A percentile compares a stretch with the other conserved stretches of the same genome.
Conservation (phyloP, 2,888 invertebrate species). For the Oscheius onirici region DNA sequence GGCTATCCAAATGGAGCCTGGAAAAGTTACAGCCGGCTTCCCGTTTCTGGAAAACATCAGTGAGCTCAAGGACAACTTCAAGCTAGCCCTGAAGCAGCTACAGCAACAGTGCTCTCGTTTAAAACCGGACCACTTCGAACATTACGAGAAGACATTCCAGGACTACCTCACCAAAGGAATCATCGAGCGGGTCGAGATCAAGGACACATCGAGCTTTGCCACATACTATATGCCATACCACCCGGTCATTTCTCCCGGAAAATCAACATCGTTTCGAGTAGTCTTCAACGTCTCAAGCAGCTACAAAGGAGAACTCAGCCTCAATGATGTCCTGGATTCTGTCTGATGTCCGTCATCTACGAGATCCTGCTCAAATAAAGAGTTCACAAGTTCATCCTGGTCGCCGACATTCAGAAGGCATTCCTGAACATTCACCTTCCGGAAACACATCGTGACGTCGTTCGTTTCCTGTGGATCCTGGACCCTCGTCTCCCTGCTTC, state of each 20-base stretch:
- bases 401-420: neutral
- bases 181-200: neutral
- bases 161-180: neutral
- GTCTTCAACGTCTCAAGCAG: conserved; percentile 11
- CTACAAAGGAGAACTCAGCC: neutral
- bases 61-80: neutral
- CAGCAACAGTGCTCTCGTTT: neutral
- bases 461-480: neutral
- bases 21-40: neutral
- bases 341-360: neutral
- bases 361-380: neutral
- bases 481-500: neutral
- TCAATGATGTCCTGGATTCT: conserved; percentile 9
- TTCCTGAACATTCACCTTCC: neutral
- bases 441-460: neutral
- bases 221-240: neutral
- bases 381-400: neutral
- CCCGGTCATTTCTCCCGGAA: neutral
- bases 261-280: neutral
- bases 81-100: neutral
- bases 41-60: neutral
- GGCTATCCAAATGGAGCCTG: neutral
- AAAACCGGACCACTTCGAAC: neutral
- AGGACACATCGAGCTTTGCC: neutral
- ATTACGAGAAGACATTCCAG: neutral